Evolutionary conservation across 2,113 vertebrate genomes (phyloP), one percentile per base, ranked within the genome.

Genomic region (Eublepharis macularius): DNA sequence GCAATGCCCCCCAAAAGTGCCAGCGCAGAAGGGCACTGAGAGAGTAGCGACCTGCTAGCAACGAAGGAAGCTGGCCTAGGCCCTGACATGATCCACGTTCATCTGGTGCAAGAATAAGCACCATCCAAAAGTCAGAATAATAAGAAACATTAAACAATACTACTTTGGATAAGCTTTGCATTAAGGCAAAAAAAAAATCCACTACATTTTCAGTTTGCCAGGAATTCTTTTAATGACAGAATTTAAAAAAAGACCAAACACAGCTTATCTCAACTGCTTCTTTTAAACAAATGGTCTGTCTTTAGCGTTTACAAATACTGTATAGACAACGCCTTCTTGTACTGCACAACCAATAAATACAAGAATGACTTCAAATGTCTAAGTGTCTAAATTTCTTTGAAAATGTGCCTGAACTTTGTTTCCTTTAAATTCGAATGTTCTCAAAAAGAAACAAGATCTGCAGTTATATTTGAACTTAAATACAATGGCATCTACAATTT

Each of bases 201-300:
- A 65, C 85, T 83, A 80, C 91, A 74, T 87, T 92, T 92, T 92
- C 86, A 85, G 94, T 95, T 97, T 96, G 94, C 94, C 95, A 97
- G 94, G 87, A 95, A 96, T 94, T 95, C 85, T 95, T 96, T 96
- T 96, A 97, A 96, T 95, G 95, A 96, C 95, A 94, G 76, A 90
- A 96, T 95, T 96, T 86, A 21, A 96, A 92, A 96, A 97, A 96
- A 94, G 92, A 95, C 90, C 92, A 93, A 93, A 95, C 96, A 95
- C 94, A 96, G 94, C 84, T 93, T 93, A 76, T 93, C 96, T 92
- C 94, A 92, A 91, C 93, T 94, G 88, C 87, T 41, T 34, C 91
- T 90, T 93, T 85, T 73, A 94, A 95, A 94, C 93, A 96, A 96
- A 92, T 86, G 85, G 93, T 93, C 93, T 94, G 88, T 45, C 95